These are phyloP conservation scores for Dinocampus coccinellae DNA, from an alignment of 2,888 invertebrate genomes.

Conservation along the genomic window DNA sequence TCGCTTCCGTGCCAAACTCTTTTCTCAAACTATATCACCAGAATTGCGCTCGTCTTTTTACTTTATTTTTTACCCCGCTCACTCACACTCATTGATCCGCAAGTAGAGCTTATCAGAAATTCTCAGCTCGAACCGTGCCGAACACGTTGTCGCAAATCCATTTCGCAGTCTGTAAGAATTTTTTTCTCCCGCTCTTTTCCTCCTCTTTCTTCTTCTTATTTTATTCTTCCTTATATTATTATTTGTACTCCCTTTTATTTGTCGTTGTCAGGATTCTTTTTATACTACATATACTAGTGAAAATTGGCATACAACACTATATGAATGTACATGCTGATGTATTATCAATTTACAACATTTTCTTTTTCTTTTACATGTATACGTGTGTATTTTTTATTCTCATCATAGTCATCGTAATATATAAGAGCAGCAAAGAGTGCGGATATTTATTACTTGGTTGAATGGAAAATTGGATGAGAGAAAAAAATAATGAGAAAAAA, in stretches of 20 bases:
- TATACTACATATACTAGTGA: not conserved
- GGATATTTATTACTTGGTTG: constrained; percentile 42
- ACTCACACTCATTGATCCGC: constrained; percentile 25
- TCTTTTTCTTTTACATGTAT: not conserved
- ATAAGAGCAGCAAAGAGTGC: constrained; percentile 13
- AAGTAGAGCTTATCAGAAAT: constrained; percentile 61
- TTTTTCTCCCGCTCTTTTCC: not conserved
- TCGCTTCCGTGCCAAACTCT: constrained; percentile 19
- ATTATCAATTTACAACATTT: constrained; percentile 2
- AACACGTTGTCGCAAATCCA: constrained; percentile 68
- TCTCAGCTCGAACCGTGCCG: constrained; percentile 56
- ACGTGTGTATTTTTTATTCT: not conserved
- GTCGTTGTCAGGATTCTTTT: constrained; percentile 38
- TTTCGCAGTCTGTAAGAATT: constrained; percentile 55
- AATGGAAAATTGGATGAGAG: constrained; percentile 38
- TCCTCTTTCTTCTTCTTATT: not conserved
- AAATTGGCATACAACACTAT: not conserved
- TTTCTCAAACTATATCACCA: constrained; percentile 31
- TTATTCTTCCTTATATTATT: not conserved
- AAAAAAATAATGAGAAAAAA: not conserved
- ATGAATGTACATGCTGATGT: constrained; percentile 8
- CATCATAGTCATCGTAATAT: not conserved
- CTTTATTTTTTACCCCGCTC: constrained; percentile 36
- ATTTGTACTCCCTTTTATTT: constrained; percentile 54
- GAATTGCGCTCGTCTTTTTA: constrained; percentile 29